A percentile compares a stretch with the other conserved stretches of the same genome.
Evolutionary conservation across 2,113 vertebrate species (phyloP).

Genomic region (Ptilorrhoa leucosticta): DNA sequence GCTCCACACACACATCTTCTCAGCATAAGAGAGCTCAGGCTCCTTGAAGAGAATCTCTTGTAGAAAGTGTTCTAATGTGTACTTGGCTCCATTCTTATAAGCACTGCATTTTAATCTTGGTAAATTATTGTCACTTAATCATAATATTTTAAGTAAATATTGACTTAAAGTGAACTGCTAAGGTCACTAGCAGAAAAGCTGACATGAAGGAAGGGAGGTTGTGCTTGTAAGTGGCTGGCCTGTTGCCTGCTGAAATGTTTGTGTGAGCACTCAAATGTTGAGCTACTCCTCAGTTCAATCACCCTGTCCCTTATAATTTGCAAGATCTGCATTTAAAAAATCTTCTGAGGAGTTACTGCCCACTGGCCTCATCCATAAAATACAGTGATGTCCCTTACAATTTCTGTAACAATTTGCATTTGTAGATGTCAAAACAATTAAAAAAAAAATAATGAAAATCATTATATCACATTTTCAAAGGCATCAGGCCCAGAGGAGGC

Average conservation of each 20-base stretch:
- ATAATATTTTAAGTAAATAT: slow-evolving; percentile 32
- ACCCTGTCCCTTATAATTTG: background rate
- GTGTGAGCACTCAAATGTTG: background rate
- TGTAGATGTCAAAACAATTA: background rate
- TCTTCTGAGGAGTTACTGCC: background rate
- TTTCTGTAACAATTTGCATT: background rate
- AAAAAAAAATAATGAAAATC: background rate
- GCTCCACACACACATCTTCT: background rate
- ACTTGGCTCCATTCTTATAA: background rate
- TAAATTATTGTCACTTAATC: slow-evolving; percentile 15
- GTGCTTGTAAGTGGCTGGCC: background rate
- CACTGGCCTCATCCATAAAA: background rate
- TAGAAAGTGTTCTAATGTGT: background rate
- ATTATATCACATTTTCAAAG: background rate
- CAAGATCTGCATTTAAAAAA: background rate
- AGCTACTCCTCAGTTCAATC: background rate
- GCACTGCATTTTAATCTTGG: background rate
- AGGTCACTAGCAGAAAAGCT: background rate
- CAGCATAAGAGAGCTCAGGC: background rate
- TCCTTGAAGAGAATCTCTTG: background rate
- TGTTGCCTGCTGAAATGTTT: background rate
- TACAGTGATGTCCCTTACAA: background rate
- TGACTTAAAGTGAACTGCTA: background rate
- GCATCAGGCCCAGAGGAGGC: background rate
- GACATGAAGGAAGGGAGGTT: background rate